These are phyloP conservation scores for Hypselothyrea guttata DNA, from an alignment of 2,888 invertebrate genomes.

Conservation along the genomic window DNA sequence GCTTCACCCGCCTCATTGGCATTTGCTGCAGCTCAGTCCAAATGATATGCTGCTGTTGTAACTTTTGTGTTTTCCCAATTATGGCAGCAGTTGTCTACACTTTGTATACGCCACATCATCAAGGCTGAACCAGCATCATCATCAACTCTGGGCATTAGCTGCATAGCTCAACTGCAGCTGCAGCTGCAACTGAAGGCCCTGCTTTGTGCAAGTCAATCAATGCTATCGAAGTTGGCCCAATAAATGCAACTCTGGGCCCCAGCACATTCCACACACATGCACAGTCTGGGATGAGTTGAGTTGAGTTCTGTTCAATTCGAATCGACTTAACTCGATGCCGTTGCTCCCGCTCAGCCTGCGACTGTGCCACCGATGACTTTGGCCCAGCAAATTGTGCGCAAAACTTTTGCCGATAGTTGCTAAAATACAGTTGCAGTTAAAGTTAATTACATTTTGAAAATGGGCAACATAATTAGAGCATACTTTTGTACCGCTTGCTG, in stretches of 20 bases:
- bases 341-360: background rate
- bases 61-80: no score
- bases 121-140: slow-evolving; percentile 4
- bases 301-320: background rate
- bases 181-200: slow-evolving; percentile 1
- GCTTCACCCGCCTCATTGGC: no score
- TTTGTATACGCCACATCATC: slow-evolving; percentile 27
- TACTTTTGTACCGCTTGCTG: slow-evolving; percentile 5
- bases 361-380: no score
- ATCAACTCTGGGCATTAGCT: slow-evolving; percentile 20
- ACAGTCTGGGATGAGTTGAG: background rate
- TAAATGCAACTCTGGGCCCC: slow-evolving; percentile 1
- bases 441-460: slow-evolving; percentile 15
- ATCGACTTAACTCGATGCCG: background rate
- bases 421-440: background rate
- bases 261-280: slow-evolving; percentile 3
- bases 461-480: slow-evolving; percentile 11
- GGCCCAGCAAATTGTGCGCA: no score
- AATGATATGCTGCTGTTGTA: no score
- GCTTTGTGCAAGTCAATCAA: slow-evolving; percentile 26
- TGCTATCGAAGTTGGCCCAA: slow-evolving; percentile 8
- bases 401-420: background rate
- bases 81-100: no score
- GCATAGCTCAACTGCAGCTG: slow-evolving; percentile 4
- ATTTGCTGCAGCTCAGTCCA: no score